These are phyloP conservation scores for Crocidura indochinensis DNA, from an alignment of 2,797 vertebrate species.

Conservation along the genomic window DNA sequence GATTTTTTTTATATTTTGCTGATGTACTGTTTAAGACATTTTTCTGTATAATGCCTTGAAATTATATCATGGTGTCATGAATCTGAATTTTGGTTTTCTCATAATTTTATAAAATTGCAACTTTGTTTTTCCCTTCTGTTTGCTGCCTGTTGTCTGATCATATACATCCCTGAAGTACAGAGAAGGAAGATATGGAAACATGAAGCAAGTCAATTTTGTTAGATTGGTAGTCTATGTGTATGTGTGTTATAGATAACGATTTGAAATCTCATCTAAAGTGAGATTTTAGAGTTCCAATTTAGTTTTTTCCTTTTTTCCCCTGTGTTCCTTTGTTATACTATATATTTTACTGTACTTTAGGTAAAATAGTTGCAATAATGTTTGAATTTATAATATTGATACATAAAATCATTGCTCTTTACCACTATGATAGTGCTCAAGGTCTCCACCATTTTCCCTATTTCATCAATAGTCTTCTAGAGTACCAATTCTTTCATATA, in stretches of 20 bases:
- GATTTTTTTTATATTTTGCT: slow-evolving; percentile 59
- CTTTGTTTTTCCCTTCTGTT: not conserved
- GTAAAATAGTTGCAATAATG: too few relatives aligned
- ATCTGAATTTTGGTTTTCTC: slow-evolving; percentile 2
- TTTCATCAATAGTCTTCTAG: too few relatives aligned
- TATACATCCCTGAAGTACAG: not conserved
- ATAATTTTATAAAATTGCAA: not conserved
- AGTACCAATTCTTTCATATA: not conserved
- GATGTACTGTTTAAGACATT: slow-evolving; percentile 13
- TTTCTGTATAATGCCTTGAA: slow-evolving; percentile 21
- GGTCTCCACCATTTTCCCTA: too few relatives aligned
- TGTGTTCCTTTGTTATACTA: too few relatives aligned
- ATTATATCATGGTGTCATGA: slow-evolving; percentile 9
- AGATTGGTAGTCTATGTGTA: not conserved
- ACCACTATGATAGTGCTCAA: too few relatives aligned
- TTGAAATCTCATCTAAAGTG: slow-evolving; percentile 5
- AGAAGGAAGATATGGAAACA: not conserved
- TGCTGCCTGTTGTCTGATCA: not conserved
- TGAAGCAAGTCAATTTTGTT: slow-evolving; percentile 9
- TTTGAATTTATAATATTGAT: too few relatives aligned
- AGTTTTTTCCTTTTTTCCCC: too few relatives aligned
- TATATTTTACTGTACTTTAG: too few relatives aligned
- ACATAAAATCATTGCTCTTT: too few relatives aligned
- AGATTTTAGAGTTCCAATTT: not conserved
- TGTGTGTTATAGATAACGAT: not conserved